Base-by-base conservation (phyloP, 2,797 vertebrate species). In the Catharus ustulatus region DNA sequence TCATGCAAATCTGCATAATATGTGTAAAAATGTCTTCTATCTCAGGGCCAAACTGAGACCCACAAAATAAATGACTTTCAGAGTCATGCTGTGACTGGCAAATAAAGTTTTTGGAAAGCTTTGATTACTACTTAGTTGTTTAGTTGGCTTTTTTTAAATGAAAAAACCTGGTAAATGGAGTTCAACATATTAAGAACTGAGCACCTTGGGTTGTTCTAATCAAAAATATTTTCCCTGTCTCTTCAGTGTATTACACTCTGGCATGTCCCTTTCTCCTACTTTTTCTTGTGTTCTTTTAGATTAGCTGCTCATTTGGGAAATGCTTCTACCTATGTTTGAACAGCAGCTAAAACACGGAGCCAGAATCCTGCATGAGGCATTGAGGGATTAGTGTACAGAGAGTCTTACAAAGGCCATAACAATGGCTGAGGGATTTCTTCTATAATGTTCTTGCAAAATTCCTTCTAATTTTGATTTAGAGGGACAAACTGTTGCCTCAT, bases 31-130 rank as follows among this genome's bases (percentile, higher is more conserved):
- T 15, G 20, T 29, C 20, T 64, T 84, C 45, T 89, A 21, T 90
- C 79, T 90, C 48, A 63, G 67, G 58, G 51, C 58, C 67, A 88
- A 76, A 84, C 24, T 24, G 40, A 79, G 52, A 90, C 63, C 40
- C 43, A 78, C 32, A 32, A 72, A 83, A 89, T 58, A 83, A 89
- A 52, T 75, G 36, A 75, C 46, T 93, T 93, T 55, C 24, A 59
- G 66, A 87, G 46, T 89, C 54, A n/a, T 78, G 66, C 55, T 87
- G 81, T 83, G 89, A 63, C 55, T 78, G 36, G 18, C 26, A 59
- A 34, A 58, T 52, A 79, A 88, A 59, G 15, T 72, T 84, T 93
- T 77, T 43, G 58, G 80, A 77, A 87, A 75, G 5, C 23, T 22
- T 51, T 74, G 27, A 49, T 42, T 67, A 40, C 22, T 62, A 29